Base-by-base conservation (phyloP, 2,888 invertebrate species). In the Liopterus haemorrhoidalis region DNA sequence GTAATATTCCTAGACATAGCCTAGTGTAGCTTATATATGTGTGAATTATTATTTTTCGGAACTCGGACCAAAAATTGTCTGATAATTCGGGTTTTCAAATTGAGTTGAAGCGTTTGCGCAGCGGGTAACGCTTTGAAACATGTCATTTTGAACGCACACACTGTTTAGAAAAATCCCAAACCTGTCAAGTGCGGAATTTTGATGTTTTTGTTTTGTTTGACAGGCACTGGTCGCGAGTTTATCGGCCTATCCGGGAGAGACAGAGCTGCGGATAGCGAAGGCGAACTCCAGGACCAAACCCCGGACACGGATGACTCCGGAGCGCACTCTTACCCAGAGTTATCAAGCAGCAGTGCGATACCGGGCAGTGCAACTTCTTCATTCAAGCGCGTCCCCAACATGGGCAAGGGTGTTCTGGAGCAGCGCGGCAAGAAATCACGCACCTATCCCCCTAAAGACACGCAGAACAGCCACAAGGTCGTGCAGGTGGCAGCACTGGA, bases 401-500 rank as follows among this genome's bases (percentile, higher is more conserved):
- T 77, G 75, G 78, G 78, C 12, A 74, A 75, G 58, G 68, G 75
- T 22, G 75, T 75, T 0, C 60, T 77, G 41, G 76, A 78, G 55
- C 76, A 76, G 49, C 71, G 79, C 50, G 78, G 78, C 52, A 80
- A 79, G 63, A 80, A 83, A 66, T 70, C 74, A 37, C 71, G 76
- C 58, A 73, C 73, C 27, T 74, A 74, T 58, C 73, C 74, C 39
- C 70, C 74, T 35, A 76, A 76, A 64, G 75, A 76, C 60, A 66
- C 68, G 22, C 54, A 54, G 9, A 49, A 33, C 14, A 51, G 49
- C 27, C 56, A 44, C 33, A 48, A 48, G 54, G 46, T 53, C 2
- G 32, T 88, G 21, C 86, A 89, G 58, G 88, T 94, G 50, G 94
- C 92, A 41, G 92, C 94, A 15, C 73, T 95, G 56, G 95, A 95